Percentiles rank a stretch among this genome's conserved stretches.
These are phyloP conservation scores for Corythoichthys haematopterus DNA, from an alignment of 2,113 vertebrate genomes.

Conservation along the genomic window DNA sequence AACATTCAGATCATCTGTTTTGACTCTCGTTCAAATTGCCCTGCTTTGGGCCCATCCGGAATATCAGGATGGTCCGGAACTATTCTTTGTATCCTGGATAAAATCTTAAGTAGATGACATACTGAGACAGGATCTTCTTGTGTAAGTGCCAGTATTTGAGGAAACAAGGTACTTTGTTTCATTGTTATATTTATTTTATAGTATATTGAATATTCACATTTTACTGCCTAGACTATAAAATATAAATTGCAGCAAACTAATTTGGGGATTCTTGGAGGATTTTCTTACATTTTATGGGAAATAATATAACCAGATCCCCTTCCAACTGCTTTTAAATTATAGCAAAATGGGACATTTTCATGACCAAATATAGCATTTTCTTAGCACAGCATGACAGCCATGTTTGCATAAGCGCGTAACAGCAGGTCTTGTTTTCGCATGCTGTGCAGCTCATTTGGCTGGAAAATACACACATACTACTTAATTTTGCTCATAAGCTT, in stretches of 20 bases:
- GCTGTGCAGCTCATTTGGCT: constrained; percentile 1
- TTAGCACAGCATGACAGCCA: background rate
- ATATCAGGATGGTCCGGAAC: too few species aligned
- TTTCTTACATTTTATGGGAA: background rate
- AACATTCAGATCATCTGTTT: too few species aligned
- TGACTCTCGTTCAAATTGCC: too few species aligned
- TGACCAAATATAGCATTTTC: background rate
- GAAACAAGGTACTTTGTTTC: background rate
- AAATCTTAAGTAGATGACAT: background rate
- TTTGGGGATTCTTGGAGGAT: background rate
- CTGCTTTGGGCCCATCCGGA: too few species aligned
- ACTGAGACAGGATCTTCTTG: background rate
- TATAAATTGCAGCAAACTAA: background rate
- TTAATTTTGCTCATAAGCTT: constrained; percentile 1
- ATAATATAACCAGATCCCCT: background rate
- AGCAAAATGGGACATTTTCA: constrained; percentile 2
- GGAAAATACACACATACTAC: background rate
- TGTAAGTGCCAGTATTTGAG: background rate
- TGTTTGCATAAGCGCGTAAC: constrained; percentile 1
- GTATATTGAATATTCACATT: constrained; percentile 1
- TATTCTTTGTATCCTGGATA: too few species aligned
- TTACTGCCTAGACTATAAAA: background rate
- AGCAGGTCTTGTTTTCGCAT: constrained; percentile 3
- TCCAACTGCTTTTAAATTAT: constrained; percentile 1
- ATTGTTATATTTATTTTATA: background rate